Evolutionary conservation across 92 coral and sea anemone species (phyloP), one percentile per base, ranked within the genome.

Genomic region (Phenganax marumi): DNA sequence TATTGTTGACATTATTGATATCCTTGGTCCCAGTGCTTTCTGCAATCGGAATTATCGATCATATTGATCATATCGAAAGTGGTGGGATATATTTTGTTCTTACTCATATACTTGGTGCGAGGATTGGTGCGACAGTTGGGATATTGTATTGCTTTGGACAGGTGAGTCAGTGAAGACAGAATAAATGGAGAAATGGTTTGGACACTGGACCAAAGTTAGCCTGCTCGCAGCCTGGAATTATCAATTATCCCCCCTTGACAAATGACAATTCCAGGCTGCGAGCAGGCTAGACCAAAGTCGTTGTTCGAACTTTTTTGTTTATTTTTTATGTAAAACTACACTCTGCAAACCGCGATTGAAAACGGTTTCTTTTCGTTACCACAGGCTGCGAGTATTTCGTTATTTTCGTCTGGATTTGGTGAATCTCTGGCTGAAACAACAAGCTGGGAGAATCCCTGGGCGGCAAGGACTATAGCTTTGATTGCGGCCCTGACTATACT

Each of bases 361-460:
- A 0, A 12, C 52, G 9, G 6, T 39, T 48, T 6, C 17, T 21
- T 57, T 79, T 56, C 43, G 79, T 63, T 52, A 23, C 58, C 53
- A 43, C 68, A 96, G 99, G 97, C 99, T 73, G 97, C 93, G 5
- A 96, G 99, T 70, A 90, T 96, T 39, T 92, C 99, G 11, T 76
- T 96, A 48, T 96, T 96, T 86, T 96, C 96, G 62, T 93, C 99
- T 21, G 99, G 99, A 7, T 94, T 96, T 88, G 99, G 99, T 1
- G 99, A 96, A 84, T 96, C 99, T 4, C 63, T 96, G 81, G 99
- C 99, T 11, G 90, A 92, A 79, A 91, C 99, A 49, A 91, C 97
- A 49, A 89, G 92, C 87, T 96, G 99, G 98, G 93, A 96, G 26
- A 88, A 91, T 75, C 78, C 91, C 52, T 96, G 99, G 99, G 99